phyloP scores from a whole-genome alignment of 2,888 invertebrate species.

The Phyllotreta striolata region DNA sequence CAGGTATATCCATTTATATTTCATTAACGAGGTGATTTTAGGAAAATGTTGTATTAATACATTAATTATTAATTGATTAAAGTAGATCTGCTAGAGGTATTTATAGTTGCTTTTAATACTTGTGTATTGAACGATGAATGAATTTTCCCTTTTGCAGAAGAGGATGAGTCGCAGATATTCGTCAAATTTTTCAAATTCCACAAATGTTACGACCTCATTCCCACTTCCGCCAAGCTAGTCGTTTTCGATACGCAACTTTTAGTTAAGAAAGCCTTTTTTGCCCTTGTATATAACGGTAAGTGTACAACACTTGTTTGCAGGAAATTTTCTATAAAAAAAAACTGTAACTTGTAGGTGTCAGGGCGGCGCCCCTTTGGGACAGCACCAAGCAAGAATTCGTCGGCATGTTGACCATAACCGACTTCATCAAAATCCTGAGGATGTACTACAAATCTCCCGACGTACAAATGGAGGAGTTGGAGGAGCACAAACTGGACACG shows the following conservation, averaged over 20 bases:
- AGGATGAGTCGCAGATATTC: constrained; percentile 96
- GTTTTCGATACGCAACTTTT: constrained; percentile 98
- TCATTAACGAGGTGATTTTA: no score
- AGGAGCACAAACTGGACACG: constrained; percentile 95
- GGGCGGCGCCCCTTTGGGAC: constrained; percentile 98
- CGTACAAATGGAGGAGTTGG: constrained; percentile 94
- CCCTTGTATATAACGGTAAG: constrained; percentile 96
- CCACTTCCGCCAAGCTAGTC: constrained; percentile 98
- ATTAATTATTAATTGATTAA: no score
- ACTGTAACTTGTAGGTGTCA: constrained; percentile 73
- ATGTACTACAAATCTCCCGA: constrained; percentile 96
- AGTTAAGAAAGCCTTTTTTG: constrained; percentile 99
- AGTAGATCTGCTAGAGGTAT: no score
- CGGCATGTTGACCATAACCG: constrained; percentile 99
- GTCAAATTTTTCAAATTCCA: constrained; percentile 99
- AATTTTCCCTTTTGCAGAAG: constrained; percentile 74
- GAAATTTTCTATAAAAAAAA: neutral
- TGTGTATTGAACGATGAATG: no score
- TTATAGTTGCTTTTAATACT: no score
- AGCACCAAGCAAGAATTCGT: constrained; percentile 90
- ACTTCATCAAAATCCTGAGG: constrained; percentile 97
- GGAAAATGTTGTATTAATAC: no score
- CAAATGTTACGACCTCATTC: constrained; percentile 99
- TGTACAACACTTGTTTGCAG: constrained; percentile 19
- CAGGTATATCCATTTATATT: neutral